Evolutionary conservation across 2,113 vertebrate genomes (phyloP), one percentile per base, ranked within the genome.

Genomic region (Cyanoliseus patagonus): DNA sequence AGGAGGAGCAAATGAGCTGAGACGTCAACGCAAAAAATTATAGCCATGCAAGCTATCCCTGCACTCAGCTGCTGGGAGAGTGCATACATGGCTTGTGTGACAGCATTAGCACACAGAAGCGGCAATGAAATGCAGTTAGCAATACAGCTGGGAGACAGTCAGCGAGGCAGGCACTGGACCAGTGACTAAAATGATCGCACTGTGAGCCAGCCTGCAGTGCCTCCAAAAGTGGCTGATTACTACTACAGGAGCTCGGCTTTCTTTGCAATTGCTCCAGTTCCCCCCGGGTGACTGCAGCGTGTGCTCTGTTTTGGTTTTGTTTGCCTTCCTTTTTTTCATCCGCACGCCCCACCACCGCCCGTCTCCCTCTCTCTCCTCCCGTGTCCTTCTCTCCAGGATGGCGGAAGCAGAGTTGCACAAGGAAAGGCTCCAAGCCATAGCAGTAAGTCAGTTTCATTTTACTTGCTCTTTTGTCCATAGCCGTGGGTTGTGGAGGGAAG

Each of bases 331-430:
- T 78, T 61, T 57, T 63, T 57, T 52, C 52, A 95, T 83, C 31
- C 62, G 87, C 97, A 28, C 87, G 13, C 19, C 41, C 41, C 35
- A 17, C 46, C 35, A 13, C 91, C 17, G 44, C 41, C 96, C 27
- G 27, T 83, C 76, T 68, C n/a, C 49, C 42, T 70, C 67, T 66
- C 14, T 84, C 94, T 96, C 97, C 95, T 97, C 96, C 98, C 13
- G 97, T 97, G 96, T 98, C 97, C 97, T 98, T 97, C 97, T 97
- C 97, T 98, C 97, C 98, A 99, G 99, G 98, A 99, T 99, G 99
- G 99, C 99, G 98, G 99, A 99, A 98, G 98, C 98, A 91, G 99
- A 99, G 97, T 98, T 99, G 98, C 99, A 99, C 98, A 99, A 99
- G 98, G 99, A 99, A 97, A 98, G 99, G 98, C 99, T 99, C 95